These are phyloP conservation scores for Heliconius sara DNA, from an alignment of 2,888 invertebrate genomes.

Conservation along the genomic window DNA sequence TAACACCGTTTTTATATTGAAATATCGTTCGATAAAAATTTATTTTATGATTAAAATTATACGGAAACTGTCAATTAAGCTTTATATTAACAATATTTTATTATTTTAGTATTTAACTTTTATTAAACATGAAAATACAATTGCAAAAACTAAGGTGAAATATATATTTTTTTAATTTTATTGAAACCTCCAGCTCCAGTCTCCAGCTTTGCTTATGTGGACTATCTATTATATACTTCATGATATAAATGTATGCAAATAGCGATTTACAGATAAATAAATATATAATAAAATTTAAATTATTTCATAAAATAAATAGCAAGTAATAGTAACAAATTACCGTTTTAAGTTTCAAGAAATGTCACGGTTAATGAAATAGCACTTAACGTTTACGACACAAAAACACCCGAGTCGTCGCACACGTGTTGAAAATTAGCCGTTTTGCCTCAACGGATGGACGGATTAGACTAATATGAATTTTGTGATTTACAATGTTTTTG, in stretches of 20 bases:
- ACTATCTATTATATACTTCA: too few species aligned
- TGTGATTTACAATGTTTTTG: constrained; percentile 78
- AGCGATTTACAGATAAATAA: background rate
- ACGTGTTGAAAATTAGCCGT: constrained; percentile 76
- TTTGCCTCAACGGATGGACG: constrained; percentile 68
- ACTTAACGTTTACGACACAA: constrained; percentile 76
- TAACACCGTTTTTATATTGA: constrained; percentile 44
- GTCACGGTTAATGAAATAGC: constrained; percentile 79
- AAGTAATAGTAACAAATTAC: constrained; percentile 7
- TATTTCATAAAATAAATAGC: background rate
- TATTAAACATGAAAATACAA: background rate
- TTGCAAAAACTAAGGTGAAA: too few species aligned
- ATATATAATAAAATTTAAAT: background rate
- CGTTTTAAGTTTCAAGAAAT: constrained; percentile 44
- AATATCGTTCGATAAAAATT: constrained; percentile 29
- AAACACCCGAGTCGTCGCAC: constrained; percentile 63
- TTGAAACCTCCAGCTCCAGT: too few species aligned
- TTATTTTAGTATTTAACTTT: background rate
- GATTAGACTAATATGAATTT: constrained; percentile 80
- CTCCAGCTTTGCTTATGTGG: too few species aligned
- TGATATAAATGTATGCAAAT: too few species aligned
- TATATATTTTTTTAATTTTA: too few species aligned
- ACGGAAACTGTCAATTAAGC: constrained; percentile 6
- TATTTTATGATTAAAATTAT: constrained; percentile 4
- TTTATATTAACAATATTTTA: background rate